Base-by-base conservation (phyloP, 2,113 vertebrate genomes). In the Macheiramphus alcinus region DNA sequence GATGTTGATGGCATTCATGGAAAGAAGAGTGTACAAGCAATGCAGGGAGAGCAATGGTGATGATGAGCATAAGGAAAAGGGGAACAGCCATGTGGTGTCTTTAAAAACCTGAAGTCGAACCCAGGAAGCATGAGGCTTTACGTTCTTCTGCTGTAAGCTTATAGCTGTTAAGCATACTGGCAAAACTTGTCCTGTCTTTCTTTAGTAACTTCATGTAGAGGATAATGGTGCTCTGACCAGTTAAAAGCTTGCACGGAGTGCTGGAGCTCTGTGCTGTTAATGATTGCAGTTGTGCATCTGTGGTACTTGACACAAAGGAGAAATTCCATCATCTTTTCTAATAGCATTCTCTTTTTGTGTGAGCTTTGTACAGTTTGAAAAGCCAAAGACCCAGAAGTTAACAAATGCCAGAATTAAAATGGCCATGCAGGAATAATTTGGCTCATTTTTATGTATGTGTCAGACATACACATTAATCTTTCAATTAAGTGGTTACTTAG, bases 1-100 rank as follows among this genome's bases (percentile, higher is more conserved):
- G 36, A n/a, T 42, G 31, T 48, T 38, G 36, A 32, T n/a, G 20
- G 61, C 0, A 1, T 84, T 86, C 0, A 0, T 76, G 45, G 45
- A 56, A 53, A 50, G 45, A 89, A 32, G 42, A 62, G 11, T 26
- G 13, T 32, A 6, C 1, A 10, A 74, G 40, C 8, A 6, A 43
- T 40, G 17, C 7, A 52, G 16, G 43, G n/a, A 82, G 56, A 74
- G 23, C n/a, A 84, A 4, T 47, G 26, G 45, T 61, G 21, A 73
- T 34, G 22, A 47, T n/a, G 25, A 79, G 31, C 25, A 0, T 66
- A 34, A 79, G 29, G 36, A 38, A 66, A 63, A 76, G 9, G 18
- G 26, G 25, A 93, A 16, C 32, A 80, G 56, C 48, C 43, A 0
- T 50, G 3, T 10, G 9, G 23, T 93, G 75, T 67, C 52, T 53